Percentiles rank a stretch among this genome's conserved stretches.
These are phyloP conservation scores for Pammene aurita DNA, from an alignment of 2,888 invertebrate species.

Conservation along the genomic window DNA sequence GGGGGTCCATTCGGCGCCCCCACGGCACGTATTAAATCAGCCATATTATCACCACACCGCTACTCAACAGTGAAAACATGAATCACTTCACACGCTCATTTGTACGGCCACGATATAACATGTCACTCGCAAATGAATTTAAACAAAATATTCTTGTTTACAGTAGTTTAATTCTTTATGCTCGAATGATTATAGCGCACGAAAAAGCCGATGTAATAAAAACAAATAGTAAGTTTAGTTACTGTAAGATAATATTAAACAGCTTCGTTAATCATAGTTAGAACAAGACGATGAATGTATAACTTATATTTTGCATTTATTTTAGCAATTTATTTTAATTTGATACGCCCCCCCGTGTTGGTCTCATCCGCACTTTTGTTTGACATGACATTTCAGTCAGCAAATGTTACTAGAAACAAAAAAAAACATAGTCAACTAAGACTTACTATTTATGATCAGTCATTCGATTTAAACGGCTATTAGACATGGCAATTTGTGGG, in stretches of 20 bases:
- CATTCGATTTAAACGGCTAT: background rate
- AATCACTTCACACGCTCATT: conserved; percentile 21
- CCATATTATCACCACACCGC: conserved; percentile 75
- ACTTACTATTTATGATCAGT: background rate
- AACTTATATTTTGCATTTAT: conserved; percentile 22
- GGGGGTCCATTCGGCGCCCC: conserved; percentile 86
- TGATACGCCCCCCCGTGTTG: conserved; percentile 40
- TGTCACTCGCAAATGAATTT: conserved; percentile 12
- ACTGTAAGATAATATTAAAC: conserved; percentile 1
- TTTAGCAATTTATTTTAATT: conserved; percentile 29
- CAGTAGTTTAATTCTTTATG: conserved; percentile 34
- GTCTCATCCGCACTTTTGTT: conserved; percentile 35
- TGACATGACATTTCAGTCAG: conserved; percentile 35
- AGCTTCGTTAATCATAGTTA: conserved; percentile 6
- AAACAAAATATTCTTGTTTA: conserved; percentile 37
- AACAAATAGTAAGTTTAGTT: background rate
- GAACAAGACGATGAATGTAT: conserved; percentile 4
- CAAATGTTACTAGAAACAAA: conserved; percentile 20
- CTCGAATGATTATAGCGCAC: conserved; percentile 29
- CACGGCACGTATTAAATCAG: conserved; percentile 87
- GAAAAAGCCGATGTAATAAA: conserved; percentile 16
- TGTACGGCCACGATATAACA: conserved; percentile 14
- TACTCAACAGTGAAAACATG: conserved; percentile 36
- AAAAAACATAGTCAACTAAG: background rate
- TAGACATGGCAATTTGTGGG: too few species aligned